Base-by-base conservation (phyloP, 2,797 vertebrate species). In the Pseudochaenichthys georgianus region DNA sequence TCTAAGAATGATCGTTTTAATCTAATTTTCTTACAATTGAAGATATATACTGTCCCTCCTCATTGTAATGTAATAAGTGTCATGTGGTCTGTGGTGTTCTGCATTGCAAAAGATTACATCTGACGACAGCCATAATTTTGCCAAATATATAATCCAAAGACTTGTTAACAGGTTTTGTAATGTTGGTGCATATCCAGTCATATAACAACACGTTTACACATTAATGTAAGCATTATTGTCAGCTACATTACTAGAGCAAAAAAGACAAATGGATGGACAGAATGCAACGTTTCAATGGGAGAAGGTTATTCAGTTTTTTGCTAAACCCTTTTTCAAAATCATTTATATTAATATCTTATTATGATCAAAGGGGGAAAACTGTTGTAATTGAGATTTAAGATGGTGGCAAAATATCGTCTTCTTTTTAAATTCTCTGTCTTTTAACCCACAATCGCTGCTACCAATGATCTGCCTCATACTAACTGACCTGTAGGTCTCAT, bases 131-230 rank as follows among this genome's bases (percentile, higher is more conserved):
- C 57, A 15, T 57, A 41, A 0, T 63, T 67, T 55, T 67, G 70
- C 55, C 52, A 62, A 50, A 77, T 77, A 50, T 28, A 48, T 74
- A 79, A 76, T 85, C 75, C 41, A 60, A 60, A 54, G 41, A 78
- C 23, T 67, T 63, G 34, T 55, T 50, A 65, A 62, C 52, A 82
- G 76, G 66, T 66, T 75, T 75, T 63, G 16, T 41, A 12, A 16
- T 45, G 43, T 51, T 63, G 66, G 34, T 53, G 3, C 66, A 5
- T 76, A 21, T 60, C 3, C 45, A 3, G 13, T 2, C 53, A 57
- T 42, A n/a, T 13, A 51, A 58, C 3, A 57, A 50, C 13, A 58
- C 13, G 9, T 12, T 52, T 3, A 3, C 42, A 45, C 16, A 16
- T 31, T 55, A 57, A 54, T 43, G 13, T 31, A 4, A 31, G 53